Percentiles rank a stretch among this genome's conserved stretches.
phyloP scores from a whole-genome alignment of 2,888 invertebrate species.

The Adelphocoris suturalis region DNA sequence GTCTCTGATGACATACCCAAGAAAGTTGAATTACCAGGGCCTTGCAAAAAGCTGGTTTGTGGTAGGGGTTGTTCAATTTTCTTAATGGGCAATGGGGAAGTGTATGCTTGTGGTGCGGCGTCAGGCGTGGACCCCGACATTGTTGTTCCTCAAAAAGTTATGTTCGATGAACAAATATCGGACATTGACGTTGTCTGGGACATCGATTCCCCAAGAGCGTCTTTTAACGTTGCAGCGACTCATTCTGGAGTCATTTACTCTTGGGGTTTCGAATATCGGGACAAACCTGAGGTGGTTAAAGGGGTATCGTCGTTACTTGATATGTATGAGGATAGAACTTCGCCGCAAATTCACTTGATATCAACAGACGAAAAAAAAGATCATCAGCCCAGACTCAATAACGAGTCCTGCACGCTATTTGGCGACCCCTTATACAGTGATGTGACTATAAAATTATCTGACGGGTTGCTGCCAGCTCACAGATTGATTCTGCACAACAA shows the following conservation, averaged over 20 bases:
- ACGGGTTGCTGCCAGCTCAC: neutral
- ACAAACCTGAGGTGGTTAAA: too few species aligned
- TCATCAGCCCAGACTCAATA: neutral
- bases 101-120: too few species aligned
- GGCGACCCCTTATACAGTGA: constrained; percentile 7
- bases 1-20: too few species aligned
- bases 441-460: neutral
- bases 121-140: too few species aligned
- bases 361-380: neutral
- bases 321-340: neutral
- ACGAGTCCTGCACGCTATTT: neutral
- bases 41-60: constrained; percentile 22
- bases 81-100: constrained; percentile 24
- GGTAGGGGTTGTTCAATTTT: neutral
- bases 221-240: neutral
- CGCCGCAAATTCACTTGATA: constrained; percentile 1
- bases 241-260: too few species aligned
- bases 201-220: too few species aligned
- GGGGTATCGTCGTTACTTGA: too few species aligned
- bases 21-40: neutral
- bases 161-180: too few species aligned
- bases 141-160: too few species aligned
- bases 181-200: too few species aligned
- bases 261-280: too few species aligned
- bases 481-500: neutral